These are phyloP conservation scores for Drosophila funebris DNA, from an alignment of 1,140 invertebrate species.

Conservation along the genomic window DNA sequence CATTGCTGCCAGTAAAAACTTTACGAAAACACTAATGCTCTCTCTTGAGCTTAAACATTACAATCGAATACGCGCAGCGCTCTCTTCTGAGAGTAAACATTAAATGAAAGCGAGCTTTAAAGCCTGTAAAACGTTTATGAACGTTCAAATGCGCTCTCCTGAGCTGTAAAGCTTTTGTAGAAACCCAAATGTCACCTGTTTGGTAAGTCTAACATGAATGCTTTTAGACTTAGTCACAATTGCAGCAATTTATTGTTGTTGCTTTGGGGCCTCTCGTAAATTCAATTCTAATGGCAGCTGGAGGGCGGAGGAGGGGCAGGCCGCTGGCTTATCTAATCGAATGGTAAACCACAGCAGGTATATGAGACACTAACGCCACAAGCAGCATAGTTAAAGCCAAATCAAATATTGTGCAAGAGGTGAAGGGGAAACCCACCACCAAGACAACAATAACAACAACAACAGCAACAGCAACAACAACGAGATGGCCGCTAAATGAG, in stretches of 20 bases:
- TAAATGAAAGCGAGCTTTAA: too few species aligned
- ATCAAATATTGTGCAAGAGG: slow-evolving; percentile 57
- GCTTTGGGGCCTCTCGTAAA: slow-evolving; percentile 26
- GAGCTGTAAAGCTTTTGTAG: background rate
- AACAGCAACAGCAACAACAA: slow-evolving; percentile 1
- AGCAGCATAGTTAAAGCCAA: slow-evolving; percentile 25
- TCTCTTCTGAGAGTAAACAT: too few species aligned
- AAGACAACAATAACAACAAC: slow-evolving; percentile 2
- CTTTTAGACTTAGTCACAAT: background rate
- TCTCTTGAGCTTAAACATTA: too few species aligned
- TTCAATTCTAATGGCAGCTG: slow-evolving; percentile 30
- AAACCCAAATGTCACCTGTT: background rate
- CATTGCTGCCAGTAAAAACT: too few species aligned
- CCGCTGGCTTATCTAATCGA: slow-evolving; percentile 35
- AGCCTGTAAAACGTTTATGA: too few species aligned
- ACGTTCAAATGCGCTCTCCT: too few species aligned
- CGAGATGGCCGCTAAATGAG: slow-evolving; percentile 40
- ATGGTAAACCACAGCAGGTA: slow-evolving; percentile 27
- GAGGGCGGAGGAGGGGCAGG: background rate
- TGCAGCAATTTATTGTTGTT: background rate
- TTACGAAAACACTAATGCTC: too few species aligned
- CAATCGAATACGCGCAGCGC: too few species aligned
- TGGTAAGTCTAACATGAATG: background rate
- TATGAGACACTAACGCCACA: slow-evolving; percentile 3
- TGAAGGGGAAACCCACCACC: slow-evolving; percentile 38